phyloP scores from a whole-genome alignment of 2,113 vertebrate species.

The Pyrgilauda ruficollis region DNA sequence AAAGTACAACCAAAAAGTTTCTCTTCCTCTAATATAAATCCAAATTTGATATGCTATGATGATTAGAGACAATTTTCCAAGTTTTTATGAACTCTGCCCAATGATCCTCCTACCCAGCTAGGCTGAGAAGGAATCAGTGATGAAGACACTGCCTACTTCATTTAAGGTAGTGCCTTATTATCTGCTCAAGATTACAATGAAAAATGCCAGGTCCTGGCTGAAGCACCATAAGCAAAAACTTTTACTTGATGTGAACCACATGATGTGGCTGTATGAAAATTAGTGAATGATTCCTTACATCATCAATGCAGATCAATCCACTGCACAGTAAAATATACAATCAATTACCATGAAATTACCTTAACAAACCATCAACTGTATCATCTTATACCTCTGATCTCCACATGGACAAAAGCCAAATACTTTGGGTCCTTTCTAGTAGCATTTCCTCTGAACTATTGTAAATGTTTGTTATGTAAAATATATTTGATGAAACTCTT shows the following conservation, averaged over 20 bases:
- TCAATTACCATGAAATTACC: neutral
- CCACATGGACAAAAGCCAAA: neutral
- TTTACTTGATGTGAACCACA: fast-evolving
- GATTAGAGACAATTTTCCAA: neutral
- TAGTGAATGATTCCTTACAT: neutral
- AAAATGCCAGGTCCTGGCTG: neutral
- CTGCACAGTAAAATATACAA: neutral
- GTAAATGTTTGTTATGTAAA: neutral
- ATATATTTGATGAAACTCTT: neutral
- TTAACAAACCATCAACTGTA: neutral
- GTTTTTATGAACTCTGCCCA: neutral
- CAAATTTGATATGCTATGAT: neutral
- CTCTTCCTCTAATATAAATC: neutral
- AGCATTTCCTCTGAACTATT: neutral
- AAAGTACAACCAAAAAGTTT: neutral
- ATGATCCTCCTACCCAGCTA: neutral
- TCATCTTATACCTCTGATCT: neutral
- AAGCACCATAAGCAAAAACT: neutral
- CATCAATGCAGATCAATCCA: neutral
- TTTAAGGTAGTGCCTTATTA: neutral
- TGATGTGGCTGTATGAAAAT: neutral
- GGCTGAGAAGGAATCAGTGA: neutral
- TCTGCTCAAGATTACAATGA: neutral
- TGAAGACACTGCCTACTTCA: neutral
- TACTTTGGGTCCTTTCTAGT: neutral